phyloP scores from a whole-genome alignment of 1,140 invertebrate species.

The Pogonognathellus flavescens region DNA sequence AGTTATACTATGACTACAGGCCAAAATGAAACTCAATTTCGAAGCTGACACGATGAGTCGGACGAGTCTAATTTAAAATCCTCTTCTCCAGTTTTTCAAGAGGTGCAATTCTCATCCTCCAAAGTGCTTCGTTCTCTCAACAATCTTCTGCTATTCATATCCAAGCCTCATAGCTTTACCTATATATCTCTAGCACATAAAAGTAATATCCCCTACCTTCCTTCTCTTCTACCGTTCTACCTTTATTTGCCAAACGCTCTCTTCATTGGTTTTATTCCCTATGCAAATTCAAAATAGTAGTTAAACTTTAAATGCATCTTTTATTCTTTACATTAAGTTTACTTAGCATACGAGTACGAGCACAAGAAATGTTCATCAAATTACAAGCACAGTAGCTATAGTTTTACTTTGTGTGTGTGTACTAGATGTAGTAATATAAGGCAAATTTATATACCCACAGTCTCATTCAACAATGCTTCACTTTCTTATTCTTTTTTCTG shows the following conservation, averaged over 20 bases:
- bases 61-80: slow-evolving; percentile 49
- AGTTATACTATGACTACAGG: slow-evolving; percentile 28
- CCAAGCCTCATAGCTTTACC: neutral
- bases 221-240: neutral
- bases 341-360: too few relatives aligned
- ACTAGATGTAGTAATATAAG: too few relatives aligned
- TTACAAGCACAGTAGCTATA: too few relatives aligned
- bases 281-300: too few relatives aligned
- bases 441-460: too few relatives aligned
- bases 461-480: too few relatives aligned
- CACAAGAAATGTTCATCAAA: too few relatives aligned
- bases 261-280: too few relatives aligned
- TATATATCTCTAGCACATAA: neutral
- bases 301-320: too few relatives aligned
- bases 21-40: slow-evolving; percentile 48
- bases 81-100: slow-evolving; percentile 30
- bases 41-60: slow-evolving; percentile 32
- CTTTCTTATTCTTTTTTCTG: too few relatives aligned
- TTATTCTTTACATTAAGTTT: too few relatives aligned
- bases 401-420: too few relatives aligned
- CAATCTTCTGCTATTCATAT: neutral
- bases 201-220: neutral
- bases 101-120: slow-evolving; percentile 41
- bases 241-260: neutral
- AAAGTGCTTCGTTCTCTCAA: neutral